Evolutionary conservation across 2,888 invertebrate species (phyloP), one percentile per base, ranked within the genome.

Genomic region (Ectropis crepuscularia): DNA sequence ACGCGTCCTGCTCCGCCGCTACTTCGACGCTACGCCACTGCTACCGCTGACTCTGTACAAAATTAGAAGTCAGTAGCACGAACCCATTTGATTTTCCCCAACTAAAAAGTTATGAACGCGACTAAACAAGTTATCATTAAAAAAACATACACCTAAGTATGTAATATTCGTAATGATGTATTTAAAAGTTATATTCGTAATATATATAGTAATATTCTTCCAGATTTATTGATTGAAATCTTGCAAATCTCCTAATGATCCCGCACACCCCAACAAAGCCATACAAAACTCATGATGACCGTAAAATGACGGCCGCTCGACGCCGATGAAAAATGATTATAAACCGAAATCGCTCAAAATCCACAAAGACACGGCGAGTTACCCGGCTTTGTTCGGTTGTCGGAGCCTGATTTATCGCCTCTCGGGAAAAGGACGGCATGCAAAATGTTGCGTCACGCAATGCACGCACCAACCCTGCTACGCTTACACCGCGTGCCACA

Each of bases 311-410:
- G 72, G 71, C 68, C 72, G 71, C 69, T 53, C 54, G 16, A 59
- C 62, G 68, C 72, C 76, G 77, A 87, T 90, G 91, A 91, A 87
- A 90, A 91, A 91, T 92, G 87, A 89, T 86, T 87, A 85, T 88
- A 88, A 85, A 88, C 83, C 86, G 78, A 86, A 88, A 90, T 89
- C 88, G 87, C 84, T 88, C 86, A 90, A 91, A 90, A 89, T 89
- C 89, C 87, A 88, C 88, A 86, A 83, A 87, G 91, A 89, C 90
- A 90, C 87, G 92, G 85, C 86, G 88, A 86, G 90, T 92, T 90
- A 90, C 86, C 80, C 89, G 87, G 89, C 90, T 90, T 91, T 92
- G 90, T 91, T 79, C 87, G 88, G 83, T 77, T 90, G 91, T 90
- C 92, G 78, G 74, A 69, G 65, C 72, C 78, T 89, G 91, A 90